Evolutionary conservation across 2,113 vertebrate species (phyloP).

Genomic region (Physeter macrocephalus): DNA sequence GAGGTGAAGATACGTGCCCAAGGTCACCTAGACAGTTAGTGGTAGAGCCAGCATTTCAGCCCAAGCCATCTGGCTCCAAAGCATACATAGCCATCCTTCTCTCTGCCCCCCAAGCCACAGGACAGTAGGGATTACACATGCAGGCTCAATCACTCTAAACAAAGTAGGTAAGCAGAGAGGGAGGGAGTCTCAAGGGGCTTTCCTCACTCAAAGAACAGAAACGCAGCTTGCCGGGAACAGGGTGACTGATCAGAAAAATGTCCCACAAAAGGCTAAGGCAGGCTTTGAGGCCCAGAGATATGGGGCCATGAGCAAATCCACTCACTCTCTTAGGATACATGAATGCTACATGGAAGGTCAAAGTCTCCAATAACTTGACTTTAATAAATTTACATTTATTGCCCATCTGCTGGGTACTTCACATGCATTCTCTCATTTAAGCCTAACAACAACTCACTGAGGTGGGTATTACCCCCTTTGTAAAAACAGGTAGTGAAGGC

Average conservation of each 20-base stretch:
- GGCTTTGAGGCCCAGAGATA: not conserved
- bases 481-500: not conserved
- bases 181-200: not conserved
- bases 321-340: not conserved
- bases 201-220: not conserved
- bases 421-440: not conserved
- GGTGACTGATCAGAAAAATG: not conserved
- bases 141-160: not conserved
- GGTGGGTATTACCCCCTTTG: too few species aligned
- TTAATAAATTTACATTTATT: not conserved
- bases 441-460: not conserved
- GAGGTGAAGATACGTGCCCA: not conserved
- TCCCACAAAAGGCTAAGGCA: not conserved
- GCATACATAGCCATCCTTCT: fast-evolving
- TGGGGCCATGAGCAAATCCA: too few species aligned
- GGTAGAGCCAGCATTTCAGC: not conserved
- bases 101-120: not conserved
- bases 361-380: too few species aligned
- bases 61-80: not conserved
- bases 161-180: not conserved
- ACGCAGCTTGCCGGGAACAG: not conserved
- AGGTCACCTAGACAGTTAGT: fast-evolving
- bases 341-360: not conserved
- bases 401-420: not conserved
- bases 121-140: not conserved